Base-by-base conservation (phyloP, 64 coral and sea anemone genomes). In the Stylophora pistillata region DNA sequence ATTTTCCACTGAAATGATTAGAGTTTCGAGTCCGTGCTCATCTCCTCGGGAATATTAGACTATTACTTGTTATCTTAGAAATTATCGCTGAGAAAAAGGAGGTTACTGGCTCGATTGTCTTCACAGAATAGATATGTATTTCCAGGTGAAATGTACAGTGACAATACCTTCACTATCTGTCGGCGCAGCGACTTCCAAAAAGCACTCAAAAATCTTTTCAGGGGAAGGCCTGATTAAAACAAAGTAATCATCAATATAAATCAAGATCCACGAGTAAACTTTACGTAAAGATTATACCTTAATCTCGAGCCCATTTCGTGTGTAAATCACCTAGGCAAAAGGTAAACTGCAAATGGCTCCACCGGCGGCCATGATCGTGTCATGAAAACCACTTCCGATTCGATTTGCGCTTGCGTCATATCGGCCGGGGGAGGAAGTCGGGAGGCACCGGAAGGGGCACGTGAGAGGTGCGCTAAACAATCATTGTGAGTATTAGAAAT, bases 221-320 rank as follows among this genome's bases (percentile, higher is more conserved):
- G 94, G 89, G 56, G 71, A 74, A 41, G 86, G 60, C 56, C 94
- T 95, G 72, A 17, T 28, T 65, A 74, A 3, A 78, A 86, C 30
- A 77, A 86, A 89, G 5, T 3, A 84, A n/a, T 17, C 1, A 13
- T 70, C 18, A 73, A 18, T 53, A 20, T 73, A 73, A 74, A 4
- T n/a, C 26, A n/a, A 17, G 82, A 11, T 63, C 85, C 33, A 55
- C 11, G 79, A 56, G n/a, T 72, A 21, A 32, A n/a, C 21, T 13
- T 27, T 9, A 77, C 16, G 29, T 20, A 15, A 58, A 82, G 23
- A 13, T 63, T 21, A 65, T 92, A 95, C 94, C 94, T 92, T 59
- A 95, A 74, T 80, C 94, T 81, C 47, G 94, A 95, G 90, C 89
- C 94, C 94, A 95, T 95, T 86, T 72, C 87, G 68, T 28, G 74